Percentiles rank a stretch among this genome's conserved stretches.
Evolutionary conservation across 2,888 invertebrate genomes (phyloP).

Genomic region (Carcina quercana): DNA sequence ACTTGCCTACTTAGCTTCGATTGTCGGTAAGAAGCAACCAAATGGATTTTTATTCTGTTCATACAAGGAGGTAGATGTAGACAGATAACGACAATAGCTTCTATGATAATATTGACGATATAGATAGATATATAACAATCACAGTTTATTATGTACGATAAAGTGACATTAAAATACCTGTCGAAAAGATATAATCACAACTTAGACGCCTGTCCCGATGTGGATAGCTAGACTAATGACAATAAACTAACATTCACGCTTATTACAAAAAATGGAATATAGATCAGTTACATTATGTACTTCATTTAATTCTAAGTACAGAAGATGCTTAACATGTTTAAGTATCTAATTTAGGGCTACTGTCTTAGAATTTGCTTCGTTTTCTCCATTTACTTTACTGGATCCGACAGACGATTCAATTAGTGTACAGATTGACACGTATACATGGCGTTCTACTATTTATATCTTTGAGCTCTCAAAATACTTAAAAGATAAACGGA

Average conservation of each 20-base stretch:
- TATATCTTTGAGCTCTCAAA: no score
- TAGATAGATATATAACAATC: constrained; percentile 39
- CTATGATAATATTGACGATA: constrained; percentile 29
- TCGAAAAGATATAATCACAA: constrained; percentile 66
- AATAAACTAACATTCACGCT: constrained; percentile 58
- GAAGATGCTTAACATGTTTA: constrained; percentile 27
- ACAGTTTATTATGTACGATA: constrained; percentile 48
- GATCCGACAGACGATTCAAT: no score
- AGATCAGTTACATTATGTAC: constrained; percentile 61
- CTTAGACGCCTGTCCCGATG: constrained; percentile 50
- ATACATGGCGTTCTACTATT: no score
- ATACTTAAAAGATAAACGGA: no score
- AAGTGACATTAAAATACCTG: constrained; percentile 50
- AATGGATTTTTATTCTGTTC: no score
- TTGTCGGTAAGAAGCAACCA: no score
- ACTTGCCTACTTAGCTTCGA: no score
- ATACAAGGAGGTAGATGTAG: constrained; percentile 45
- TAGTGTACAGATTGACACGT: no score
- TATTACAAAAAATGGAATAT: constrained; percentile 59
- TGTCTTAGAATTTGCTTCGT: constrained; percentile 21
- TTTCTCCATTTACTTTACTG: no score
- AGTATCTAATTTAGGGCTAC: constrained; percentile 32
- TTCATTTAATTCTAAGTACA: constrained; percentile 57
- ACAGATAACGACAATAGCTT: constrained; percentile 40
- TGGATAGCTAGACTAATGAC: constrained; percentile 50